These are phyloP conservation scores for Hippopotamyrus pictus DNA, from an alignment of 2,797 vertebrate genomes.

Conservation along the genomic window DNA sequence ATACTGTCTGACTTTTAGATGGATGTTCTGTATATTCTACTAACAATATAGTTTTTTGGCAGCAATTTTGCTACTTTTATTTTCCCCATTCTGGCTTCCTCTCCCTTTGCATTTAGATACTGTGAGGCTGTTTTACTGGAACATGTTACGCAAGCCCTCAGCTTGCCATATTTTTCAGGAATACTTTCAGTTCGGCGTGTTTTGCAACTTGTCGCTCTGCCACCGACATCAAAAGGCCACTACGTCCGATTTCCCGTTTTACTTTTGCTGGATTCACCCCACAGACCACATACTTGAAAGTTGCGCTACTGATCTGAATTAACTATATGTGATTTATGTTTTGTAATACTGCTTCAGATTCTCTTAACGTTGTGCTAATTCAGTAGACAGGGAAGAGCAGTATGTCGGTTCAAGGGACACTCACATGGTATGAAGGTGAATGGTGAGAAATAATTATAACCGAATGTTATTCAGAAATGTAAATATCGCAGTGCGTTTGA, in stretches of 20 bases:
- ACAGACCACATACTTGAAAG: background rate
- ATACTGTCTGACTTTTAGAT: background rate
- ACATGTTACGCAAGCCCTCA: constrained; percentile 32
- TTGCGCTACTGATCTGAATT: background rate
- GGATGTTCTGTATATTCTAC: background rate
- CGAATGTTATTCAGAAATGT: background rate
- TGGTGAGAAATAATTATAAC: background rate
- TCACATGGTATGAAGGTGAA: background rate
- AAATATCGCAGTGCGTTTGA: background rate
- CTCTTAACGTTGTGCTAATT: constrained; percentile 6
- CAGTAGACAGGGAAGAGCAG: background rate
- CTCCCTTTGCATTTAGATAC: background rate
- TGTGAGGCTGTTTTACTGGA: constrained; percentile 1
- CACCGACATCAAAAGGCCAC: background rate
- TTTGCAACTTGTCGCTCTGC: constrained; percentile 31
- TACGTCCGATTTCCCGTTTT: constrained; percentile 6
- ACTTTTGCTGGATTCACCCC: constrained; percentile 28
- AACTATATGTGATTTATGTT: background rate
- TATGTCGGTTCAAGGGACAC: background rate
- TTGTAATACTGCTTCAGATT: background rate
- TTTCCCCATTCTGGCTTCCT: background rate
- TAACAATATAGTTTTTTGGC: background rate
- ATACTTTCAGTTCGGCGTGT: constrained; percentile 45
- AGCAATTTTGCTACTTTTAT: background rate
- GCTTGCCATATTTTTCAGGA: constrained; percentile 29